These are phyloP conservation scores for Oophaga sylvatica DNA, from an alignment of 2,797 vertebrate species.

Conservation along the genomic window DNA sequence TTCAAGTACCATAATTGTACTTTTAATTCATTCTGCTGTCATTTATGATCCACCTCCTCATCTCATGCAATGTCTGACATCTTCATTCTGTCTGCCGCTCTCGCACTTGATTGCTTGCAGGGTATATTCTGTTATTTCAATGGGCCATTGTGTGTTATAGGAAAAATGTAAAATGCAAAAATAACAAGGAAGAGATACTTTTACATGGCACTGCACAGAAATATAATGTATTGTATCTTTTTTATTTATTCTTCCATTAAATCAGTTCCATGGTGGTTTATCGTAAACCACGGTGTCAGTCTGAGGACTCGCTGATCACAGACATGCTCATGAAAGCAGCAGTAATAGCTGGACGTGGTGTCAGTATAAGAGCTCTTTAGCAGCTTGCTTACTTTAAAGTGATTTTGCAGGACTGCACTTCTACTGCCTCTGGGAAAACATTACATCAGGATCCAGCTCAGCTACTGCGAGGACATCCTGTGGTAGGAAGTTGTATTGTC, in stretches of 20 bases:
- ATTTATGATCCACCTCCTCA: no score
- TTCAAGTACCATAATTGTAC: no score
- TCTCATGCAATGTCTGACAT: no score
- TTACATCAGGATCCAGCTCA: constrained; percentile 20
- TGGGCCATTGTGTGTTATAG: no score
- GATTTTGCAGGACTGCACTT: constrained; percentile 25
- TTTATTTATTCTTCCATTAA: neutral
- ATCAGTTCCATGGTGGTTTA: neutral
- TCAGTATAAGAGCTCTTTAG: constrained; percentile 24
- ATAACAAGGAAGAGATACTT: no score
- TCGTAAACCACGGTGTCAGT: neutral
- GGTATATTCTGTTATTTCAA: no score
- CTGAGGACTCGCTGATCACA: neutral
- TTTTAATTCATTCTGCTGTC: no score
- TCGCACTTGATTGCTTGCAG: no score
- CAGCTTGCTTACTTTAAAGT: constrained; percentile 28
- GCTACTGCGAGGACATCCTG: constrained; percentile 43
- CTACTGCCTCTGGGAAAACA: constrained; percentile 21
- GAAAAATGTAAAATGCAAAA: no score
- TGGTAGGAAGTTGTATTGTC: constrained; percentile 41
- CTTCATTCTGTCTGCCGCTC: no score
- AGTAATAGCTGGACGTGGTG: neutral
- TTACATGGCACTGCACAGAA: no score
- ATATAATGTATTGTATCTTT: no score
- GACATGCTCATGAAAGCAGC: neutral